Evolutionary conservation across 2,113 vertebrate species (phyloP).

Genomic region (Phrynosoma platyrhinos): DNA sequence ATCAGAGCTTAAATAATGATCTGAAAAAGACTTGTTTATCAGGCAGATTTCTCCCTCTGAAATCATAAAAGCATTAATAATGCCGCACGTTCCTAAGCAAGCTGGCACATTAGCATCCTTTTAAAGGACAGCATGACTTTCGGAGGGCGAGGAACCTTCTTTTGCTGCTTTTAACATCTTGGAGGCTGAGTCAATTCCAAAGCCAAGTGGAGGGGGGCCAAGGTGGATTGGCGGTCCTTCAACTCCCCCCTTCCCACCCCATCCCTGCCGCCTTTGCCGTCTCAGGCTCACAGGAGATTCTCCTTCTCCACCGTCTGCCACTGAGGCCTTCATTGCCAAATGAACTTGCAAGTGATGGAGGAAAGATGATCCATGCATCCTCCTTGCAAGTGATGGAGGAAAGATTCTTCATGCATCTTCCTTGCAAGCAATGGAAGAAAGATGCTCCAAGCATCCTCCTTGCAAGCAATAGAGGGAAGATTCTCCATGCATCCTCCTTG

Average conservation of each 20-base stretch:
- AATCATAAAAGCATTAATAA: slow-evolving; percentile 22
- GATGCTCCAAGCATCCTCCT: too few species aligned
- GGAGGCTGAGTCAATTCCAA: neutral
- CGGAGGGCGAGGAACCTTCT: neutral
- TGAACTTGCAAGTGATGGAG: neutral
- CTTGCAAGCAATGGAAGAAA: too few species aligned
- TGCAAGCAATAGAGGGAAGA: too few species aligned
- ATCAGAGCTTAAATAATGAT: slow-evolving; percentile 23
- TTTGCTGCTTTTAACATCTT: slow-evolving; percentile 2
- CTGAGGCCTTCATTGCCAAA: neutral
- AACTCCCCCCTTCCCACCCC: neutral
- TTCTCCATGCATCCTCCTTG: too few species aligned
- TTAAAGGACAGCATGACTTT: slow-evolving; percentile 5
- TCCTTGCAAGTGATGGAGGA: too few species aligned
- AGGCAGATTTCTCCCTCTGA: slow-evolving; percentile 6
- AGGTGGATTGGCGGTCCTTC: too few species aligned
- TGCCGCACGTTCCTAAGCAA: neutral
- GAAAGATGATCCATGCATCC: too few species aligned
- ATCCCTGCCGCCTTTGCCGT: neutral
- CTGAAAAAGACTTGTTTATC: slow-evolving; percentile 37
- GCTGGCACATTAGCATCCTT: neutral
- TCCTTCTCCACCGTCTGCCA: too few species aligned
- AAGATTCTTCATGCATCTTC: too few species aligned
- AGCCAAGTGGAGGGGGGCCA: neutral
- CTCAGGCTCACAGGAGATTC: too few species aligned